Conservation (phyloP, 1,140 invertebrate species). For the Episyrphus balteatus region DNA sequence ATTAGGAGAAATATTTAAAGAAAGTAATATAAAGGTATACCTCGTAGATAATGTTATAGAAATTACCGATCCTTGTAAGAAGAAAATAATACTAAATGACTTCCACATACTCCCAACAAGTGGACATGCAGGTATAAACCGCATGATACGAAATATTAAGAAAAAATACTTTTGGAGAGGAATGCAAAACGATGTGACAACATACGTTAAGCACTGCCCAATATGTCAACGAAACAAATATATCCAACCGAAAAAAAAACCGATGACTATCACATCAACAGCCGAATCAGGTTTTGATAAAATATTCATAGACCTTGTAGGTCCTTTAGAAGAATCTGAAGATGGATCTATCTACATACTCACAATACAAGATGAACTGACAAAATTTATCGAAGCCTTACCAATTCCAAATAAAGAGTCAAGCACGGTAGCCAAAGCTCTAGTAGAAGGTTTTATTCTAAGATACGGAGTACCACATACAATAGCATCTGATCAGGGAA, state of each 20-base stretch:
- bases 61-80: too few relatives aligned
- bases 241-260: not conserved
- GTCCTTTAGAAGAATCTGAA: not conserved
- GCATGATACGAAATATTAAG: not conserved
- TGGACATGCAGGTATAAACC: not conserved
- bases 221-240: not conserved
- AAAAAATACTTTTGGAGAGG: not conserved
- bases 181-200: not conserved
- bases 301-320: not conserved
- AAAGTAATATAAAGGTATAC: too few relatives aligned
- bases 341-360: not conserved
- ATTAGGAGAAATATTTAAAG: too few relatives aligned
- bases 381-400: not conserved
- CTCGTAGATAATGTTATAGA: too few relatives aligned
- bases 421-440: not conserved
- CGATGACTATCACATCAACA: not conserved
- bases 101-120: not conserved
- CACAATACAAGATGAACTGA: not conserved
- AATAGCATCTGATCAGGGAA: not conserved
- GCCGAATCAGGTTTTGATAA: not conserved
- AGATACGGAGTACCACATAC: not conserved
- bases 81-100: too few relatives aligned
- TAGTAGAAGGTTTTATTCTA: not conserved
- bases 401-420: not conserved
- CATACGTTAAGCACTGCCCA: not conserved